Evolutionary conservation across 1,140 invertebrate genomes (phyloP).

Genomic region (Cataglyphis hispanica): DNA sequence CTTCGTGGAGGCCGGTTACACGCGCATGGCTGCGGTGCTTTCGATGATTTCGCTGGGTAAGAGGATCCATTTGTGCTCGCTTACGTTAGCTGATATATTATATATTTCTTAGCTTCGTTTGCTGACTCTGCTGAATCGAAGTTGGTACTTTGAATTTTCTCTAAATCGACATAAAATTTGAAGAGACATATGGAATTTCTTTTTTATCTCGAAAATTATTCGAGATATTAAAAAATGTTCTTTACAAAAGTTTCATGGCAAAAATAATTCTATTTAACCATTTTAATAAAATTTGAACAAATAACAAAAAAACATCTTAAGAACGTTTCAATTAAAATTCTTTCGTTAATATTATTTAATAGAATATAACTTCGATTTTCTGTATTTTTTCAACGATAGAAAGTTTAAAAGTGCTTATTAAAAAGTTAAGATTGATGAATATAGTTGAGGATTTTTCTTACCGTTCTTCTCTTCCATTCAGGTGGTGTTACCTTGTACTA

Average conservation of each 20-base stretch:
- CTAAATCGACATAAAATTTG: neutral
- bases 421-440: neutral
- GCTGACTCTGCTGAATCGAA: neutral
- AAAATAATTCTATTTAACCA: no score
- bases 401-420: neutral
- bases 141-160: neutral
- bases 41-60: conserved; percentile 66
- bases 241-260: no score
- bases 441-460: neutral
- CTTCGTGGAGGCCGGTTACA: conserved; percentile 45
- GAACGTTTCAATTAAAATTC: neutral
- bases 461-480: conserved; percentile 34
- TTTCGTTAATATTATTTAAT: neutral
- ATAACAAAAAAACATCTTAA: neutral
- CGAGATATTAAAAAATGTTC: no score
- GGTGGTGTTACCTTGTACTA: conserved; percentile 52
- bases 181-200: neutral
- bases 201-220: no score
- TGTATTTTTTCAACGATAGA: neutral
- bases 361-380: neutral
- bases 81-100: neutral
- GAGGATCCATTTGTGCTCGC: conserved; percentile 13
- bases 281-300: no score
- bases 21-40: neutral
- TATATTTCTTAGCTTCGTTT: neutral